Base-by-base conservation (phyloP, 2,113 vertebrate species). In the Dipodomys ordii region DNA sequence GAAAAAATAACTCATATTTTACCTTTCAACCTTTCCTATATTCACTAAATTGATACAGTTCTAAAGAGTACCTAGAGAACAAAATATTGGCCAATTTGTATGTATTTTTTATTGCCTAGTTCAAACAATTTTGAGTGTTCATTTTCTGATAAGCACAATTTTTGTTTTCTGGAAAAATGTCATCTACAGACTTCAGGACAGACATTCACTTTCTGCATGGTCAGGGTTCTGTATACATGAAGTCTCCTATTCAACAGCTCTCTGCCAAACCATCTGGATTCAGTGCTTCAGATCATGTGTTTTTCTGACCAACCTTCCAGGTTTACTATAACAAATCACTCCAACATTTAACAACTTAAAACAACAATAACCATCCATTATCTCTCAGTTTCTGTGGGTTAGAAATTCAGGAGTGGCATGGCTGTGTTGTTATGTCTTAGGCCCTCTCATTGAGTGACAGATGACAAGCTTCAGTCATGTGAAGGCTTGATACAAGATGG, bases 1-100 rank as follows among this genome's bases (percentile, higher is more conserved):
- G 49, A 49, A 49, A 49, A 49, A 12, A 49, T 49, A 12, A 12
- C 49, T 4, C 49, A 49, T 49, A 49, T 49, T 49, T 49, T 49
- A 12, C 4, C 9, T 49, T 49, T 49, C 49, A 11, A 49, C 25
- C 39, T 19, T 86, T 85, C 35, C 10, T 86, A 12, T 77, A 80
- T 69, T 93, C 53, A 84, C 60, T 81, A 65, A 90, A 12, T 53
- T 82, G 32, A 67, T 64, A 91, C 81, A 74, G 18, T 91, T 88
- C 44, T 39, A 84, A 88, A 15, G 3, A 88, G 15, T 79, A 77
- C 46, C 60, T 69, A 60, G 28, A 96, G 87, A 87, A 64, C 16
- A 57, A 62, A 30, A 16, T 32, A 68, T 39, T 83, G 82, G 74
- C 30, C 12, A 76, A 1, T 88, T 94, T 65, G 4, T 12, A 49